Base-by-base conservation (phyloP, 2,113 vertebrate genomes). In the Epinephelus moara region DNA sequence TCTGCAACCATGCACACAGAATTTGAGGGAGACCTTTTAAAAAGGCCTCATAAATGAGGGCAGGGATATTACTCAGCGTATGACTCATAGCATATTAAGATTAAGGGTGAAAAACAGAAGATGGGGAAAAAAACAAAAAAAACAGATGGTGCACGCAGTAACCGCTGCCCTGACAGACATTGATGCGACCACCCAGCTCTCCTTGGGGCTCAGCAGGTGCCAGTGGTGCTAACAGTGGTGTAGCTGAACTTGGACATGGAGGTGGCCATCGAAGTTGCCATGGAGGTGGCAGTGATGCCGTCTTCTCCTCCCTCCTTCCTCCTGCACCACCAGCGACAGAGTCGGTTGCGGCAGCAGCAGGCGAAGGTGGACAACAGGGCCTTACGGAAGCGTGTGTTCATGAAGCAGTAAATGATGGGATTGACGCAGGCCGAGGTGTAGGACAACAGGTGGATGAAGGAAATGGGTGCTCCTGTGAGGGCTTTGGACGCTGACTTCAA, bases 381-480 rank as follows among this genome's bases (percentile, higher is more conserved):
- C 64, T 96, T 95, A 45, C 98, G 96, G 92, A 99, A 99, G 18
- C 98, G 97, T 6, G 94, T 97, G 95, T 99, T 98, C 97, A 99
- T 99, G 94, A 99, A 99, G 95, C 98, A 99, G 95, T 99, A 99
- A 90, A 99, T 96, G 73, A 99, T 89, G 42, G 98, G 98, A 92
- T 98, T 99, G 93, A 97, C 93, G 1, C 98, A 98, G 76, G 97
- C 95, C 0, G 98, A 99, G 49, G 92, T 93, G 82, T 98, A 98
- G 63, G 95, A 96, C 59, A 99, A 94, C 86, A 99, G 92, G 92
- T 99, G 98, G 93, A 99, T 99, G 94, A 99, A 99, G 76, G 97
- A 98, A 84, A 99, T 99, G 79, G 98, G 98, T 0, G 97, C 93
- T 0, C 98, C 98, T 0, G 97, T 93, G 8, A 99, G 97, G 0